phyloP scores from a whole-genome alignment of 64 coral and sea anemone species.

The Montipora sp. region DNA sequence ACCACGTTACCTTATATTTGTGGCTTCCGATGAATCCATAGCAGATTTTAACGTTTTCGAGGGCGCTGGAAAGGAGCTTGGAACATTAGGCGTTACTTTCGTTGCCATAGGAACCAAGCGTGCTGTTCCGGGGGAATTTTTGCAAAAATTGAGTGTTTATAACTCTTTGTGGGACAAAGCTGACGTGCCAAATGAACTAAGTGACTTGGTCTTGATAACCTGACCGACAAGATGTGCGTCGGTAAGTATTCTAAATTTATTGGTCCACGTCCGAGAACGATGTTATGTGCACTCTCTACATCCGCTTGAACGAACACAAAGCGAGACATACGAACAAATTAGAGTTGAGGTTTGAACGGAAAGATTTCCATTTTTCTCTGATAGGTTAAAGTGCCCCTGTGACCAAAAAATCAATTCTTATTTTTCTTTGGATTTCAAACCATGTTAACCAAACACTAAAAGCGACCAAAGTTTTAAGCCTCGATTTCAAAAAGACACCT shows the following conservation, averaged over 20 bases:
- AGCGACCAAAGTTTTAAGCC: too few relatives aligned
- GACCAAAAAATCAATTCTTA: too few relatives aligned
- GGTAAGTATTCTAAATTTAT: slow-evolving; percentile 26
- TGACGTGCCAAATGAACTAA: slow-evolving; percentile 37
- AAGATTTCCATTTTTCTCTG: too few relatives aligned
- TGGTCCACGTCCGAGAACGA: too few relatives aligned
- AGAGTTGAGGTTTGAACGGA: too few relatives aligned
- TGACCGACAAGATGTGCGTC: slow-evolving; percentile 54
- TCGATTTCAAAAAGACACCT: too few relatives aligned
- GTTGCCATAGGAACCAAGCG: slow-evolving; percentile 77
- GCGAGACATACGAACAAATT: too few relatives aligned
- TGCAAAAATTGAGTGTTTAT: slow-evolving; percentile 57
- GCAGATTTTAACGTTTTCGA: slow-evolving; percentile 26
- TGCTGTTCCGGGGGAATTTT: slow-evolving; percentile 20
- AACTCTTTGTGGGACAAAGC: slow-evolving; percentile 48
- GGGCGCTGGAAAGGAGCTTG: slow-evolving; percentile 42
- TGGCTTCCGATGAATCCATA: slow-evolving; percentile 39
- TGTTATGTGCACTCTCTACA: too few relatives aligned
- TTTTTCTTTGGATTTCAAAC: too few relatives aligned
- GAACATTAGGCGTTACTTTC: slow-evolving; percentile 57
- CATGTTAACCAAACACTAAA: too few relatives aligned
- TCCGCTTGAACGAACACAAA: too few relatives aligned
- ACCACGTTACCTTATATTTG: slow-evolving; percentile 67
- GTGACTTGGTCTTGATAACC: slow-evolving; percentile 4
- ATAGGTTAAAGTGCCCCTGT: too few relatives aligned